Evolutionary conservation across 2,113 vertebrate genomes (phyloP), one percentile per base, ranked within the genome.

Genomic region (Rhea pennata): DNA sequence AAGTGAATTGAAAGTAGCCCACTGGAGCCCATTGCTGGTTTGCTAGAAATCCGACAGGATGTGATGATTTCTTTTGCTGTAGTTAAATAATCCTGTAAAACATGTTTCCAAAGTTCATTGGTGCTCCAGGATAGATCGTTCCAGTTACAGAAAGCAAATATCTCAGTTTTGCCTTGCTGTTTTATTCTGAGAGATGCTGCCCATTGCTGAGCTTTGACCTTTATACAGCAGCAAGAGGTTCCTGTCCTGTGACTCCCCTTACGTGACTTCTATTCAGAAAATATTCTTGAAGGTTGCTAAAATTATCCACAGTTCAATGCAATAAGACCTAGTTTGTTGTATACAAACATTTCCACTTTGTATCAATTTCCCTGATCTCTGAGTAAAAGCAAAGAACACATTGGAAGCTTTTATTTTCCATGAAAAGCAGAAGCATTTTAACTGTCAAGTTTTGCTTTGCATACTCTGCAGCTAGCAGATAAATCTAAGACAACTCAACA

Each of bases 301-400:
- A 84, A 92, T 88, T 90, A 86, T 22, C 91, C 50, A 8, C 44
- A 62, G 92, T 81, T 94, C 65, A 64, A 77, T 72, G 61, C 88
- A 87, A 50, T 80, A 77, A 94, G 64, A 54, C 53, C 80, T 84
- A 21, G 91, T 87, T 84, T 95, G 59, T 80, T 2, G 2, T 23
- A 73, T 61, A 84, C 88, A 93, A 91, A 93, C 88, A 88, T 84
- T 88, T 92, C 84, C 84, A 81, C 70, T 91, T 84, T 51, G 65
- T 20, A 93, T 89, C 48, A 87, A 81, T 93, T 95, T 78, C 44
- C 84, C 88, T 89, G 39, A 42, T 84, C 73, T 71, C 87, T 84
- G 61, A 4, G 42, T 75, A 72, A 91, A 86, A 88, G 84, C 65
- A 84, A 86, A 78, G 73, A 81, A 72, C 88, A 33, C 26, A 50